Conservation (phyloP, 2,888 invertebrate species). For the Microchrysa polita region DNA sequence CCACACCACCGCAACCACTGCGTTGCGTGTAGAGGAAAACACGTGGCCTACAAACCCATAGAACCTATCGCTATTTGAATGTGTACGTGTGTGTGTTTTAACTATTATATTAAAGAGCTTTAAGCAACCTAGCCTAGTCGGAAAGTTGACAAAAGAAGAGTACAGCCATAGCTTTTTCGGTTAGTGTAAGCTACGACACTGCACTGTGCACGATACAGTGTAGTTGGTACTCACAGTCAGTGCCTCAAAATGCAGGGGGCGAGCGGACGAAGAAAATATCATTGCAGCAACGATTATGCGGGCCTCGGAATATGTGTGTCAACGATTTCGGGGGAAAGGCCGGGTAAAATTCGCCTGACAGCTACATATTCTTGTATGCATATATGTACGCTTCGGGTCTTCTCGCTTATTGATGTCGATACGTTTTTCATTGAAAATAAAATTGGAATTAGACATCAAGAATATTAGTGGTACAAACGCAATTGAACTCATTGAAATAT, state of each 20-base stretch:
- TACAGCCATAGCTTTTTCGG: neutral
- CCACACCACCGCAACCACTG: no score
- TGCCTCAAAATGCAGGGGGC: neutral
- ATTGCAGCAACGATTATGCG: conserved; percentile 43
- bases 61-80: no score
- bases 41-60: conserved; percentile 33
- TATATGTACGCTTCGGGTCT: neutral
- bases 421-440: neutral
- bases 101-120: no score
- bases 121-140: no score
- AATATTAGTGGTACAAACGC: conserved; percentile 14
- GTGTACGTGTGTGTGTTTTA: neutral
- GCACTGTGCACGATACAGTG: no score
- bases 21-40: conserved; percentile 33
- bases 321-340: conserved; percentile 17
- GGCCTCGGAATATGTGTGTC: conserved; percentile 29
- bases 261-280: neutral
- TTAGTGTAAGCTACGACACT: no score
- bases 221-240: no score
- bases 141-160: neutral
- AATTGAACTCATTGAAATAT: conserved; percentile 26
- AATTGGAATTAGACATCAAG: conserved; percentile 19
- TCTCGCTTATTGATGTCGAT: neutral
- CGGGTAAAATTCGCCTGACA: neutral
- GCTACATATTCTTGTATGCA: no score